Evolutionary conservation across 2,113 vertebrate species (phyloP).

Genomic region (Sylvilagus bachmani): DNA sequence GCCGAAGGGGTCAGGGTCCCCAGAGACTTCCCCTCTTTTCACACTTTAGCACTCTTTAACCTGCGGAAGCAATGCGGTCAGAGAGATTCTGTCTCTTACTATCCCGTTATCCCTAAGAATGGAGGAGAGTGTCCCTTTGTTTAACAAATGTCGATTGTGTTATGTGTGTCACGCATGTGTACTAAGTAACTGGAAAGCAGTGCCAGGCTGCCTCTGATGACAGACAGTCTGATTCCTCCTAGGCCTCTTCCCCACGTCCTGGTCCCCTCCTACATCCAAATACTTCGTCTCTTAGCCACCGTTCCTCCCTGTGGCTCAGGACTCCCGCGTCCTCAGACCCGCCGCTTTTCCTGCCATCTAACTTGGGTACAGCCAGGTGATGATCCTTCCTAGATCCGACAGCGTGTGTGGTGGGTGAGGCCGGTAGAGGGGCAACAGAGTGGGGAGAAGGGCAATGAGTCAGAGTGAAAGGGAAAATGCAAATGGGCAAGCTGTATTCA

Average conservation of each 20-base stretch:
- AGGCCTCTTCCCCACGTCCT: not conserved
- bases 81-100: slow-evolving; percentile 40
- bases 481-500: slow-evolving; percentile 72
- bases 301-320: slow-evolving; percentile 19
- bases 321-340: not conserved
- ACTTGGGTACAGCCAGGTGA: slow-evolving; percentile 25
- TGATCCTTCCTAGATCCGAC: slow-evolving; percentile 56
- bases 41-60: slow-evolving; percentile 42
- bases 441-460: slow-evolving; percentile 80
- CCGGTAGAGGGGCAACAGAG: slow-evolving; percentile 62
- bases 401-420: slow-evolving; percentile 73
- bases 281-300: not conserved
- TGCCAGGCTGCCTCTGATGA: not conserved
- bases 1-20: slow-evolving; percentile 58
- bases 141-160: not conserved
- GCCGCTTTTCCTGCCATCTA: slow-evolving; percentile 7
- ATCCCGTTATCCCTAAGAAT: slow-evolving; percentile 1
- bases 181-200: not conserved
- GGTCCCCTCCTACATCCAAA: slow-evolving; percentile 4
- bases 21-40: slow-evolving; percentile 69
- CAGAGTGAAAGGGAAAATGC: slow-evolving; percentile 84
- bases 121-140: not conserved
- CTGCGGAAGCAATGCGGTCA: slow-evolving; percentile 35
- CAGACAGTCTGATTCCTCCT: not conserved
- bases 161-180: not conserved